phyloP scores from a whole-genome alignment of 1,140 invertebrate genomes.

The Ridgeia piscesae region DNA sequence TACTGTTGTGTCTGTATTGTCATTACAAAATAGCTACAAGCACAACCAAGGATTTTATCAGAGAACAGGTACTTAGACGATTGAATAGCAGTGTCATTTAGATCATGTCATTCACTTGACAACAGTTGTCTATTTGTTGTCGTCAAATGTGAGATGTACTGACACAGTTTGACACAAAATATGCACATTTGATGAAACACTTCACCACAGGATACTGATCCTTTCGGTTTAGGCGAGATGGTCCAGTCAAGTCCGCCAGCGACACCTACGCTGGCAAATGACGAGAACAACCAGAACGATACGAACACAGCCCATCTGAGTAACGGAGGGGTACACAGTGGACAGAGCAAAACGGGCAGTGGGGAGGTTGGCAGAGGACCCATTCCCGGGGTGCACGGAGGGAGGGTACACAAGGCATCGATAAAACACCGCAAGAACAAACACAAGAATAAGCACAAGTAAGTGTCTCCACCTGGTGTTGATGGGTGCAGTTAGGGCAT shows the following conservation, averaged over 20 bases:
- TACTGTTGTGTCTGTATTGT: no score
- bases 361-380: not conserved
- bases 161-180: no score
- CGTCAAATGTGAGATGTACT: no score
- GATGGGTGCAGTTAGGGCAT: no score
- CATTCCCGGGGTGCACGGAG: not conserved
- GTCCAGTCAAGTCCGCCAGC: not conserved
- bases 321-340: not conserved
- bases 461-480: not conserved
- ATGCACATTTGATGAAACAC: no score
- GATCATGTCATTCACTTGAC: no score
- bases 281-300: slow-evolving; percentile 18
- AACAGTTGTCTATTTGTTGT: no score
- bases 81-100: no score
- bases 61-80: no score
- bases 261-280: slow-evolving; percentile 10
- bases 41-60: no score
- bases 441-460: slow-evolving; percentile 27
- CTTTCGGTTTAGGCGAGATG: not conserved
- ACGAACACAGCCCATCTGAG: not conserved
- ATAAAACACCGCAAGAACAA: slow-evolving; percentile 18
- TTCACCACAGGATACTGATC: not conserved
- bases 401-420: slow-evolving; percentile 11
- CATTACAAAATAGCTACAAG: no score
- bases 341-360: not conserved